Evolutionary conservation across 2,113 vertebrate species (phyloP).

Genomic region (zebrafish (Danio rerio)): DNA sequence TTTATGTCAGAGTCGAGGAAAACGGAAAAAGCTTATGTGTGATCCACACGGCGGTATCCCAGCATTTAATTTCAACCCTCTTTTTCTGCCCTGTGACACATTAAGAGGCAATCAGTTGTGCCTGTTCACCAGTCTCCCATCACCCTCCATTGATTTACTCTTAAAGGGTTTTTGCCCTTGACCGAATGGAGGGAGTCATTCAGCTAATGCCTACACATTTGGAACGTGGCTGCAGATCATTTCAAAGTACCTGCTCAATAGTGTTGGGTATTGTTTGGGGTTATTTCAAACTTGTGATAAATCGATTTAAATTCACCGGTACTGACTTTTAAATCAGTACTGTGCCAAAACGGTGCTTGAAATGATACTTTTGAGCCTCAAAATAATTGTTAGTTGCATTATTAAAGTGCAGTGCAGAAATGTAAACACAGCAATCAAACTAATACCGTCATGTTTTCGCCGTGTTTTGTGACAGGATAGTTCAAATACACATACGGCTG

Average conservation of each 20-base stretch:
- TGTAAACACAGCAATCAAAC: too few species aligned
- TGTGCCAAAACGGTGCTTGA: too few species aligned
- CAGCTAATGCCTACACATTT: constrained; percentile 19
- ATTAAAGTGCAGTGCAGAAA: too few species aligned
- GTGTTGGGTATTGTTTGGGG: too few species aligned
- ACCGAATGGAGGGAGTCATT: background rate
- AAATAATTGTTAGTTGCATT: too few species aligned
- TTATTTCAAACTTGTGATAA: too few species aligned
- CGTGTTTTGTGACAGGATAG: too few species aligned
- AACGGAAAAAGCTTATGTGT: background rate
- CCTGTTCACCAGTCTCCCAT: constrained; percentile 13
- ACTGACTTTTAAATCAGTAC: background rate
- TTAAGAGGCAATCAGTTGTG: constrained; percentile 18
- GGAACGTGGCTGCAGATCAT: background rate
- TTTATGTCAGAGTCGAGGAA: background rate
- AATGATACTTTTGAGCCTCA: too few species aligned
- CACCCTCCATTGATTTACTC: constrained; percentile 31
- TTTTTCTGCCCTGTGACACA: constrained; percentile 19
- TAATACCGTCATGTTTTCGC: too few species aligned
- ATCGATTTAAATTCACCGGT: too few species aligned
- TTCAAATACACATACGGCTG: too few species aligned
- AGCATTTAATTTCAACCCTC: background rate
- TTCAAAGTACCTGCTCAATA: too few species aligned
- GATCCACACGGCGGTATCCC: background rate
- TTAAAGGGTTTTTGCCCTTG: constrained; percentile 24